Evolutionary conservation across 2,797 vertebrate species (phyloP).

Genomic region (Rhabdophis nuchalis): DNA sequence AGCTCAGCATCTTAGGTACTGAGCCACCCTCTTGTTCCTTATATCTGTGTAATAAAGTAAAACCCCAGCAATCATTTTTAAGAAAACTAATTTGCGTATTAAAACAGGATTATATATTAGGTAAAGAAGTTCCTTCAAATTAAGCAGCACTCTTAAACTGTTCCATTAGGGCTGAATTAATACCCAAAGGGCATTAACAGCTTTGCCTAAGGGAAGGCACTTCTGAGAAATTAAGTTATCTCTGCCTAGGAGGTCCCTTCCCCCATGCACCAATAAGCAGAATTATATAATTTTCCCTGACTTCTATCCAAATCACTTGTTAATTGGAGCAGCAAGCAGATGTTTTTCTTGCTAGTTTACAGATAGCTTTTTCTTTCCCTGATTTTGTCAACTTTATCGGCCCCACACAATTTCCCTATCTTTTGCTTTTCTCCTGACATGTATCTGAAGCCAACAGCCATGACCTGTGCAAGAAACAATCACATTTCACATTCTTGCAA

Average conservation of each 20-base stretch:
- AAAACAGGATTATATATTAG: background rate
- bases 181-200: background rate
- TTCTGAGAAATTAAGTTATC: background rate
- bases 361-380: background rate
- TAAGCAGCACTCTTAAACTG: background rate
- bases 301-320: background rate
- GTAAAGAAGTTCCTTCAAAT: background rate
- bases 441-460: background rate
- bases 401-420: background rate
- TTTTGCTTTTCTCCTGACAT: background rate
- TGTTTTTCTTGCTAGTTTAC: background rate
- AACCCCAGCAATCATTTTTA: background rate
- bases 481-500: background rate
- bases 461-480: background rate
- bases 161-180: background rate
- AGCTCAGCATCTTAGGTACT: too few relatives aligned
- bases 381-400: background rate
- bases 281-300: background rate
- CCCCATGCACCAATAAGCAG: background rate
- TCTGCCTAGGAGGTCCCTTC: background rate
- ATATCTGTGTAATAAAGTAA: background rate
- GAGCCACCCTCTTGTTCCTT: background rate
- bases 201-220: background rate
- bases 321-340: background rate
- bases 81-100: background rate